Percentiles rank a stretch among this genome's conserved stretches.
These are phyloP conservation scores for Polyommatus iphigenia DNA, from an alignment of 2,888 invertebrate genomes.

Conservation along the genomic window DNA sequence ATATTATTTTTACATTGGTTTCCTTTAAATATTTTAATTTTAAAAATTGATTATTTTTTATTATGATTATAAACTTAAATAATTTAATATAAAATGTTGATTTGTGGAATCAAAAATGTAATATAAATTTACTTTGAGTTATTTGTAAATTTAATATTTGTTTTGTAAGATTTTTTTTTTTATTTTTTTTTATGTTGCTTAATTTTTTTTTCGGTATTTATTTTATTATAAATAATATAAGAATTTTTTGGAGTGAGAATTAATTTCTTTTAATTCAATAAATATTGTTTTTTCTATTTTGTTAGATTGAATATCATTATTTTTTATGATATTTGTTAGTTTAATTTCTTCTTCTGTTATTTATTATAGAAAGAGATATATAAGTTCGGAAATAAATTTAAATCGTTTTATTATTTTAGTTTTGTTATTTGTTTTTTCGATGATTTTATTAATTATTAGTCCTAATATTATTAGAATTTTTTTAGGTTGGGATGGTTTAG, in stretches of 20 bases:
- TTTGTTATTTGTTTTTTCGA: slow-evolving; percentile 83
- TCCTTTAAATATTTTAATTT: slow-evolving; percentile 82
- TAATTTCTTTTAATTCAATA: slow-evolving; percentile 74
- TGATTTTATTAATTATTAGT: slow-evolving; percentile 84
- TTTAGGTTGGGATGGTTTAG: slow-evolving; percentile 87
- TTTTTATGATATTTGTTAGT: slow-evolving; percentile 83
- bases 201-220: slow-evolving; percentile 64
- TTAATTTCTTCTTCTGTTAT: slow-evolving; percentile 82
- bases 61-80: slow-evolving; percentile 80
- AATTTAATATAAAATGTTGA: slow-evolving; percentile 84
- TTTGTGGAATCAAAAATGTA: slow-evolving; percentile 83
- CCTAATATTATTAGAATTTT: slow-evolving; percentile 86
- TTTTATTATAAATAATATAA: slow-evolving; percentile 70
- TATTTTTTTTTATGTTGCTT: slow-evolving; percentile 65
- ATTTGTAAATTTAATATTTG: slow-evolving; percentile 73
- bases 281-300: slow-evolving; percentile 77
- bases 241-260: slow-evolving; percentile 77
- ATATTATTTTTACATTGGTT: slow-evolving; percentile 82
- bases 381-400: slow-evolving; percentile 77
- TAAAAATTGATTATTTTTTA: slow-evolving; percentile 75
- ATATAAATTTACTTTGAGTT: slow-evolving; percentile 69
- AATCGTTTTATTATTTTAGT: slow-evolving; percentile 84
- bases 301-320: slow-evolving; percentile 83
- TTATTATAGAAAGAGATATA: slow-evolving; percentile 82
- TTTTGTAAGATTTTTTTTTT: slow-evolving; percentile 74